Conservation (phyloP, 2,113 vertebrate genomes). For the Protobothrops flavoviridis region DNA sequence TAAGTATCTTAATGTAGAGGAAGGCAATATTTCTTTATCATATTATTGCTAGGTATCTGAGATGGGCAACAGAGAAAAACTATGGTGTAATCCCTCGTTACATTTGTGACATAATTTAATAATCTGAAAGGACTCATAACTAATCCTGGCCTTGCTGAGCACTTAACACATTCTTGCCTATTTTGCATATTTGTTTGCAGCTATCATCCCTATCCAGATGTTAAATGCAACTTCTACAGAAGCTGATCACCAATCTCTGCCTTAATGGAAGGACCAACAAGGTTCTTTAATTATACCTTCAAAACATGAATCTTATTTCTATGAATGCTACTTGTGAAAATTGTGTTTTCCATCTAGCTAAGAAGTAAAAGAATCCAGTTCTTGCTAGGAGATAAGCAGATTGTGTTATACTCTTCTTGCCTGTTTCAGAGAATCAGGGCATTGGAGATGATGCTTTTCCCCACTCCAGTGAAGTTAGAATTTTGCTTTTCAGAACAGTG, state of each 20-base stretch:
- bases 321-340: not conserved
- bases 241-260: not conserved
- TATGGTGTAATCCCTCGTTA: not conserved
- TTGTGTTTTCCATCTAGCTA: not conserved
- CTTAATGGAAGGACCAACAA: not conserved
- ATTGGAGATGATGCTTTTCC: not conserved
- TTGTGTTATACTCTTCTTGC: not conserved
- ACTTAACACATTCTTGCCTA: not conserved
- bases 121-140: not conserved
- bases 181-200: not conserved
- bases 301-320: not conserved
- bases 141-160: not conserved
- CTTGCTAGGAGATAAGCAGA: not conserved
- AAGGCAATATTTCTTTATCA: not conserved
- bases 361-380: not conserved
- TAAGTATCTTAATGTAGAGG: not conserved
- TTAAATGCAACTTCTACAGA: not conserved
- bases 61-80: not conserved
- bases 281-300: not conserved
- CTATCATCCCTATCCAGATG: not conserved
- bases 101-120: not conserved
- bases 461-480: not conserved
- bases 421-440: not conserved
- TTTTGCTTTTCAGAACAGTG: not conserved
- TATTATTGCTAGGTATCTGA: not conserved